phyloP scores from a whole-genome alignment of 2,113 vertebrate species.

The Philantomba maxwellii region DNA sequence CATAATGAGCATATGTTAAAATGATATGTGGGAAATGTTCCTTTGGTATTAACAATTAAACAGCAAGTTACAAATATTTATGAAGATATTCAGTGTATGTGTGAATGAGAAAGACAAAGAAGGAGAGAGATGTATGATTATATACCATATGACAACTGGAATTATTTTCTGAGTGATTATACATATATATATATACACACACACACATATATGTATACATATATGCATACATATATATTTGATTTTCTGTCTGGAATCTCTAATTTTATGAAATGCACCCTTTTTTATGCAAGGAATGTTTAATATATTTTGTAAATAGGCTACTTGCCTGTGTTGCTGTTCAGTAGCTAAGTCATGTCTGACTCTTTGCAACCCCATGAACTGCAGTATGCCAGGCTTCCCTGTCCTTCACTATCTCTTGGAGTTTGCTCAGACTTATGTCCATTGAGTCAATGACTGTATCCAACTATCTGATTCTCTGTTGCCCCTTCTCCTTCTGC shows the following conservation, averaged over 20 bases:
- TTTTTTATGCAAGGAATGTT: neutral
- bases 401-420: neutral
- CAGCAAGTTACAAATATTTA: neutral
- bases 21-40: neutral
- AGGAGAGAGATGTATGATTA: neutral
- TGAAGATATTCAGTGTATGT: neutral
- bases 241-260: neutral
- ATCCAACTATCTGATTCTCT: neutral
- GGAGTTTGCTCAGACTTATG: neutral
- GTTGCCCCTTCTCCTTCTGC: neutral
- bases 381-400: neutral
- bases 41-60: slow-evolving; percentile 1
- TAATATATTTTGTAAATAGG: neutral
- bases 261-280: neutral
- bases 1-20: neutral
- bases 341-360: neutral
- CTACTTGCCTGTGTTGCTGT: neutral
- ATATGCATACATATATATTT: neutral
- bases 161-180: neutral
- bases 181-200: fast-evolving
- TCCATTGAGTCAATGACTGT: neutral
- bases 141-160: neutral
- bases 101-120: neutral
- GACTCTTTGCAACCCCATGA: neutral
- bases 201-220: neutral